Evolutionary conservation across 2,888 invertebrate genomes (phyloP), one percentile per base, ranked within the genome.

Genomic region (Troides oblongomaculatus): DNA sequence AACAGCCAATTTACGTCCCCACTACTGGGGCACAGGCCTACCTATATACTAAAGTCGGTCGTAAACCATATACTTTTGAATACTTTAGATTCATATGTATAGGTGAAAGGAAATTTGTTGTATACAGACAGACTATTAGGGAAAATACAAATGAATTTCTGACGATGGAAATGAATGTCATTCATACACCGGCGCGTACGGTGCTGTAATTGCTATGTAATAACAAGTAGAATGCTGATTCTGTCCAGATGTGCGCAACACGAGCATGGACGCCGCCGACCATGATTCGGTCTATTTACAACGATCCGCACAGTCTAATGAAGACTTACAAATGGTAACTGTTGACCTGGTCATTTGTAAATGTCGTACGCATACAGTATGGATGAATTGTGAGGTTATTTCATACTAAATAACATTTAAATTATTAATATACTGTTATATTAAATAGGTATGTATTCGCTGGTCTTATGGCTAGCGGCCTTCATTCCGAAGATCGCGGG

Each of bases 191-290:
- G 76, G 77, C 74, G 81, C 75, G 43, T 43, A 76, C 74, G 74
- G 69, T 75, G 75, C 78, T 80, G 75, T 75, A 71, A 72, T 72
- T 78, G 74, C 68, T 71, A 60, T 73, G 70, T 72, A 77, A 79
- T 81, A 79, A 81, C 77, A 77, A 78, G 73, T 72, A 78, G 79
- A 76, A 77, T 78, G 76, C 75, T 82, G 81, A 86, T 84, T 80
- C 72, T 75, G 79, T 80, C 79, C 84, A 81, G 74, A 77, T 82
- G 80, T 74, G 78, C 74, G 72, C 58, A 43, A 74, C 75, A 77
- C 73, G 74, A 74, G 67, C 73, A 69, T 72, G 74, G 75, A 73
- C 70, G 68, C 58, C 60, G n/a, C 66, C 63, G 21, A 60, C 62
- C 50, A 21, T 65, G 62, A 59, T 68, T 53, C 68, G 71, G 67